Evolutionary conservation across 2,888 invertebrate genomes (phyloP), one percentile per base, ranked within the genome.

Genomic region (Drosophila koepferae): DNA sequence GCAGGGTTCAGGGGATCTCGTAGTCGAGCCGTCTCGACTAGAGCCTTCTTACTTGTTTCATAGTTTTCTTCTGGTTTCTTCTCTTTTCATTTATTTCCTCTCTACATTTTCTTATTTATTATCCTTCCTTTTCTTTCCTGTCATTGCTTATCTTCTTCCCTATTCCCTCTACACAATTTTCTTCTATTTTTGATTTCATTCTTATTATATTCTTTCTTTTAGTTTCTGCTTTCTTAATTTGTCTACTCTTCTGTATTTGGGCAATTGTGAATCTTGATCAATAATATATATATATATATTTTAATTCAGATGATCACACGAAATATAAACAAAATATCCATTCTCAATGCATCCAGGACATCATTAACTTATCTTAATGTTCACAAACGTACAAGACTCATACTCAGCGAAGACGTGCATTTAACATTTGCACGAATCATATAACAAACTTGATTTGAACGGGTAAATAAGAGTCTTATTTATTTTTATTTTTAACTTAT

Each of bases 401-500:
- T 28, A 23, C 4, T 16, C 28, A 18, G 34, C 18, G 0, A 14
- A 23, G 20, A 20, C 5, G 44, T 9, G 40, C 36, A 44, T 44
- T 63, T 46, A 51, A 43, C 41, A 63, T 53, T 61, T 60, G 48
- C 18, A n/a, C 20, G 34, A 49, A 34, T 56, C 20, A 56, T 48
- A 28, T 48, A 43, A 61, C 1, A 62, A 69, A 70, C 64, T 74
- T 43, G 69, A 63, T 64, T 63, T 6, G 12, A 69, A 31, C 49
- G 59, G 60, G 69, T 69, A 48, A 46, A 8, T 28, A 46, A 62
- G 16, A 46, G 51, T 28, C 28, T 28, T 28, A 28, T 28, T 6
- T 28, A 6, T 28, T 28, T 28, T 28, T 28, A 12, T 16, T 48
- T 34, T 23, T n/a, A n/a, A n/a, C n/a, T 49, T n/a, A 23, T 38